These are phyloP conservation scores for Drosophila atripex DNA, from an alignment of 2,888 invertebrate species.

Conservation along the genomic window DNA sequence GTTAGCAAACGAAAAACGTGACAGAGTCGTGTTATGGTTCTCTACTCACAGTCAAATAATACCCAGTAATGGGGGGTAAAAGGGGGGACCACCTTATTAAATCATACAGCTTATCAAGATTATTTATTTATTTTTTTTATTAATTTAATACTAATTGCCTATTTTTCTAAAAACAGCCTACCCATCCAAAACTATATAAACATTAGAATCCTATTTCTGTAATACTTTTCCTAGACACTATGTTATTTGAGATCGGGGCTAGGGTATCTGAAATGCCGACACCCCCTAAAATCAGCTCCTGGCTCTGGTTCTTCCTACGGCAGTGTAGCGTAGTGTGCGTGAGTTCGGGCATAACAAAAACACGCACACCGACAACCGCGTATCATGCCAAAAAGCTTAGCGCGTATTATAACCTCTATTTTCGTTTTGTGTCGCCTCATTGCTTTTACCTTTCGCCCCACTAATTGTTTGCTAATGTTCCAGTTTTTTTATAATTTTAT, in stretches of 20 bases:
- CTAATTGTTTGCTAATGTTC: slow-evolving; percentile 65
- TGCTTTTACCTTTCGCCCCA: slow-evolving; percentile 43
- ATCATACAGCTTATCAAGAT: not conserved
- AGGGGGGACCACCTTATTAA: not conserved
- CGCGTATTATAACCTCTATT: slow-evolving; percentile 79
- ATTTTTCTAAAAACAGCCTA: not conserved
- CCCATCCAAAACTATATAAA: not conserved
- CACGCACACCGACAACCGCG: slow-evolving; percentile 44
- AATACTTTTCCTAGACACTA: not conserved
- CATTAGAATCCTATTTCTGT: not conserved
- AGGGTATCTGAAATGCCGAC: slow-evolving; percentile 10
- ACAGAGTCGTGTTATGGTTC: slow-evolving; percentile 69
- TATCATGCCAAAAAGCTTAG: slow-evolving; percentile 77
- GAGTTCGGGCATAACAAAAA: slow-evolving; percentile 54
- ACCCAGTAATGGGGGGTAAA: slow-evolving; percentile 1
- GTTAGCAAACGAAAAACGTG: slow-evolving; percentile 67
- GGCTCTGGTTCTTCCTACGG: slow-evolving; percentile 55
- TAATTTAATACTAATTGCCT: not conserved
- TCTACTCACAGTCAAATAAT: slow-evolving; percentile 38
- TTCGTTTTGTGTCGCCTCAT: slow-evolving; percentile 52
- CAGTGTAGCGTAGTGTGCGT: slow-evolving; percentile 31
- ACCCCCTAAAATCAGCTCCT: not conserved
- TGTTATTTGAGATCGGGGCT: not conserved
- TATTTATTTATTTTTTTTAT: not conserved
- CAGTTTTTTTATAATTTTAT: slow-evolving; percentile 44